Evolutionary conservation across 2,797 vertebrate species (phyloP).

Genomic region (Bucorvus abyssinicus): DNA sequence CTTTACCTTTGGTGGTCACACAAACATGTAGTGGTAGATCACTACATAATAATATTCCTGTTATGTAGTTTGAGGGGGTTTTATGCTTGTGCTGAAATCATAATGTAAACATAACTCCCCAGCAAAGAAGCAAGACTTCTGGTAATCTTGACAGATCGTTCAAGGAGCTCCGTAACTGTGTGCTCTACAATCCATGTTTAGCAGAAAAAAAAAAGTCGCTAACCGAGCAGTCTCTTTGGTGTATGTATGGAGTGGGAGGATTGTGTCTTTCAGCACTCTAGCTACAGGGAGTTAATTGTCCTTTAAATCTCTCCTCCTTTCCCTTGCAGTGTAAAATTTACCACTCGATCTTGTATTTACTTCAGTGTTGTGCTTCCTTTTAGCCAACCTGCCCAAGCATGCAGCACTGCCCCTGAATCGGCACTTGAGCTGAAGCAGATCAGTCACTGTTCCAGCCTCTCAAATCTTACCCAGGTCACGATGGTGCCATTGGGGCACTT

Average conservation of each 20-base stretch:
- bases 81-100: not conserved
- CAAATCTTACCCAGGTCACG: constrained; percentile 76
- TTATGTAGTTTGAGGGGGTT: not conserved
- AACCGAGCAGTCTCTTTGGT: constrained; percentile 36
- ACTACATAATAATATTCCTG: not conserved
- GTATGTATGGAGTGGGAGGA: constrained; percentile 67
- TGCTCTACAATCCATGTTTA: constrained; percentile 17
- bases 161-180: not conserved
- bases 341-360: not conserved
- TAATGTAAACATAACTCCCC: not conserved
- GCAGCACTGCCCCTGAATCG: constrained; percentile 79
- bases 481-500: constrained; percentile 87
- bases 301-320: constrained; percentile 57
- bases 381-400: constrained; percentile 83
- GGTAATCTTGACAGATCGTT: not conserved
- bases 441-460: constrained; percentile 76
- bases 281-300: constrained; percentile 54
- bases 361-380: constrained; percentile 46
- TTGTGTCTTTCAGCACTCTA: constrained; percentile 45
- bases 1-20: not conserved
- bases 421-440: constrained; percentile 80
- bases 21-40: not conserved
- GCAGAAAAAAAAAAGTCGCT: constrained; percentile 29
- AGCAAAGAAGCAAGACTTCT: not conserved
- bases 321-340: constrained; percentile 10